These are phyloP conservation scores for Neolamprologus sp. DNA, from an alignment of 2,113 vertebrate species.

Conservation along the genomic window DNA sequence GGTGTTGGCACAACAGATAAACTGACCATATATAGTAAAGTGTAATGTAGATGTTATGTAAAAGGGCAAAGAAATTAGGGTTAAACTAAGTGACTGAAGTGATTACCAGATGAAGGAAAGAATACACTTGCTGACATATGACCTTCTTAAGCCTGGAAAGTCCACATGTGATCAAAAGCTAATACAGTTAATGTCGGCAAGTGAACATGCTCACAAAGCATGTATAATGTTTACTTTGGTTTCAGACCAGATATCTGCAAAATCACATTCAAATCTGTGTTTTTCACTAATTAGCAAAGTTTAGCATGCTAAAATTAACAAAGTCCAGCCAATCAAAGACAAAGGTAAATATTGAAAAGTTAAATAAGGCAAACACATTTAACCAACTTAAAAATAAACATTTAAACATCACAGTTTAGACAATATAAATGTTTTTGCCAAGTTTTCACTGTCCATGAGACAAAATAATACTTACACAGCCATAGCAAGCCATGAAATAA, in stretches of 20 bases:
- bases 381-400: not conserved
- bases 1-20: not conserved
- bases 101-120: not conserved
- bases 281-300: not conserved
- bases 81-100: accelerated
- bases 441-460: not conserved
- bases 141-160: not conserved
- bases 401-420: not conserved
- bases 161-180: not conserved
- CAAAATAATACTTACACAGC: not conserved
- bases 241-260: not conserved
- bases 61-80: not conserved
- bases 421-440: not conserved
- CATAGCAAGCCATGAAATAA: not conserved
- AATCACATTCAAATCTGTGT: not conserved
- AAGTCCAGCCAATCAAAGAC: not conserved
- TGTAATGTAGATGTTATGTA: not conserved
- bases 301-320: not conserved
- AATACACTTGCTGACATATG: not conserved
- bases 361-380: not conserved
- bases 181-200: not conserved
- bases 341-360: not conserved
- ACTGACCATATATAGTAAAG: not conserved
- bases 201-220: not conserved
- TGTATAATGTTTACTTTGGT: not conserved